Base-by-base conservation (phyloP, 2,113 vertebrate genomes). In the Paralichthys olivaceus region DNA sequence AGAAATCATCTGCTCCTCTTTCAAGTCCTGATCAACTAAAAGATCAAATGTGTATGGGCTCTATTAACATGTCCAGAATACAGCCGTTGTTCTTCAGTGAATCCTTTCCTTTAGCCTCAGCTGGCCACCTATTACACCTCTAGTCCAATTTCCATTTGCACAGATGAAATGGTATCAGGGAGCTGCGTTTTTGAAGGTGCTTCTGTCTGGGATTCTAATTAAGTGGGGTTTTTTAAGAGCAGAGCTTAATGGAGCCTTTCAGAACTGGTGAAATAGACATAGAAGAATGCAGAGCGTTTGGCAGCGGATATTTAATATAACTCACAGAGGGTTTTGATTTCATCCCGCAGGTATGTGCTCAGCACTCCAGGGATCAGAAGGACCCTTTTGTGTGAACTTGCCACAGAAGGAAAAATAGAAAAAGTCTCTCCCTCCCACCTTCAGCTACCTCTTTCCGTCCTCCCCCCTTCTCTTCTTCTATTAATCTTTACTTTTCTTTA, bases 261-360 rank as follows among this genome's bases (percentile, higher is more conserved):
- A 79, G 66, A 68, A 34, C 84, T 78, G 83, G 75, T 89, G 90
- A 93, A 64, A 64, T 47, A 79, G 85, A 91, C 77, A 79, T 89
- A 82, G 83, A 93, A 89, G 88, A 87, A 87, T 89, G 89, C 78
- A 82, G 85, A 75, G 82, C 23, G 68, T 87, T 87, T 88, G 91
- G 89, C 85, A 77, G 75, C 69, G 81, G 70, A 81, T 88, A 67
- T 84, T 89, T 86, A 87, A 88, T 90, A 92, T 87, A 93, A 93
- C 90, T 93, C 90, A 86, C 88, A 66, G 78, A 88, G 84, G 90
- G 90, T 87, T 93, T 93, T 91, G 82, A 91, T 93, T 94, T 93
- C 87, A 93, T 94, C 90, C 93, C 84, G n/a, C 92, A 92, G 89
- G 92, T 93, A 93, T 95, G 91, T 84, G 80, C 84, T 85, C 84